Evolutionary conservation across 2,888 invertebrate species (phyloP).

Genomic region (Sphaerophoria taeniata): DNA sequence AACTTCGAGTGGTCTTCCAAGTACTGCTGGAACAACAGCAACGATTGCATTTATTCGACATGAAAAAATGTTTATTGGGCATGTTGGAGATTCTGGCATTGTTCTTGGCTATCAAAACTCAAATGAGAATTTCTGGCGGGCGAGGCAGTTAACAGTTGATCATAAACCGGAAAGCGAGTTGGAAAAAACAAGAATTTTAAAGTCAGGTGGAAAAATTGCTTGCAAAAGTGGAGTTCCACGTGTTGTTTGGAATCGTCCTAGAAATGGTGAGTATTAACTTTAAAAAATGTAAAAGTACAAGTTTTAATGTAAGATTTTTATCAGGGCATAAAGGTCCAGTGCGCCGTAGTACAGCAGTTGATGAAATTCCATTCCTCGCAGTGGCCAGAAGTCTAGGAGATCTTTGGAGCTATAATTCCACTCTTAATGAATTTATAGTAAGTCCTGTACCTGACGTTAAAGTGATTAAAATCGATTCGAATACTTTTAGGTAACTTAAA

Average conservation of each 20-base stretch:
- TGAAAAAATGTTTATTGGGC: conserved; percentile 97
- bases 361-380: conserved; percentile 97
- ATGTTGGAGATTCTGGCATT: conserved; percentile 99
- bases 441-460: conserved; percentile 98
- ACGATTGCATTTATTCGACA: conserved; percentile 97
- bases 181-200: conserved; percentile 92
- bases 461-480: conserved; percentile 91
- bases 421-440: conserved; percentile 96
- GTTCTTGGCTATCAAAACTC: conserved; percentile 92
- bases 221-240: conserved; percentile 94
- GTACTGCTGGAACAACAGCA: conserved; percentile 98
- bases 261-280: conserved; percentile 84
- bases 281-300: not conserved
- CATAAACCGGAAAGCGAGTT: conserved; percentile 96
- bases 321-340: conserved; percentile 89
- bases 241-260: conserved; percentile 98
- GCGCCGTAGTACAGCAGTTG: conserved; percentile 93
- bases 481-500: conserved; percentile 85
- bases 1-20: conserved; percentile 96
- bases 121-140: conserved; percentile 89
- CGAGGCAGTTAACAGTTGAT: conserved; percentile 93
- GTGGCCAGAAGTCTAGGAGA: conserved; percentile 98
- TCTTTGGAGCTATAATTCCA: conserved; percentile 98
- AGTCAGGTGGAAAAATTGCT: conserved; percentile 91
- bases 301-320: not conserved